phyloP scores from a whole-genome alignment of 2,113 vertebrate species.

The Rhinogobius similis region DNA sequence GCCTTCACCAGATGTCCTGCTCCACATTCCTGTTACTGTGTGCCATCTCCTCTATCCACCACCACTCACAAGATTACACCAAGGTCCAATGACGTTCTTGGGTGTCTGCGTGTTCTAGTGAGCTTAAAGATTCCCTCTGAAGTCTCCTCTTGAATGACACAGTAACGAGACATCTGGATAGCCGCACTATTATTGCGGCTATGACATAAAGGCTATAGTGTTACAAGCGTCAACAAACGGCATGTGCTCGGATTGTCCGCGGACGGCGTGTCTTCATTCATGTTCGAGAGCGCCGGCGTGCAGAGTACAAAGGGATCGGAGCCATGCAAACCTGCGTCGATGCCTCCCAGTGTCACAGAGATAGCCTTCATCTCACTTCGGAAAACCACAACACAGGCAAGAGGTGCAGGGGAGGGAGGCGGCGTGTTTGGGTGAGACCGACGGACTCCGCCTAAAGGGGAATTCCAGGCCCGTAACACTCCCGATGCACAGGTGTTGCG shows the following conservation, averaged over 20 bases:
- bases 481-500: slow-evolving; percentile 43
- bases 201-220: slow-evolving; percentile 70
- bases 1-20: slow-evolving; percentile 30
- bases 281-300: slow-evolving; percentile 29
- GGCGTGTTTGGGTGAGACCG: slow-evolving; percentile 53
- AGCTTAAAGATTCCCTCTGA: slow-evolving; percentile 35
- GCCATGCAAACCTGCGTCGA: slow-evolving; percentile 46
- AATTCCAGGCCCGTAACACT: slow-evolving; percentile 62
- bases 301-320: slow-evolving; percentile 58
- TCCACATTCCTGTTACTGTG: slow-evolving; percentile 53
- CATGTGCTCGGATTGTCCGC: slow-evolving; percentile 14
- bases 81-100: slow-evolving; percentile 32
- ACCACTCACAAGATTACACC: slow-evolving; percentile 38
- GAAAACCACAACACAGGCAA: slow-evolving; percentile 74
- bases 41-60: slow-evolving; percentile 32
- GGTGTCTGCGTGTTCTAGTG: slow-evolving; percentile 12
- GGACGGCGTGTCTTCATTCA: slow-evolving; percentile 33
- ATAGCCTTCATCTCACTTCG: slow-evolving; percentile 75
- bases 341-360: slow-evolving; percentile 67
- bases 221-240: slow-evolving; percentile 62
- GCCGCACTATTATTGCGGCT: slow-evolving; percentile 53
- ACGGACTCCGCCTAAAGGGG: slow-evolving; percentile 63
- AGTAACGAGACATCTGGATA: slow-evolving; percentile 66
- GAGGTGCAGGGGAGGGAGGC: slow-evolving; percentile 33
- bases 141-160: slow-evolving; percentile 37